Base-by-base conservation (phyloP, 2,797 vertebrate species). In the Mareca strepera region DNA sequence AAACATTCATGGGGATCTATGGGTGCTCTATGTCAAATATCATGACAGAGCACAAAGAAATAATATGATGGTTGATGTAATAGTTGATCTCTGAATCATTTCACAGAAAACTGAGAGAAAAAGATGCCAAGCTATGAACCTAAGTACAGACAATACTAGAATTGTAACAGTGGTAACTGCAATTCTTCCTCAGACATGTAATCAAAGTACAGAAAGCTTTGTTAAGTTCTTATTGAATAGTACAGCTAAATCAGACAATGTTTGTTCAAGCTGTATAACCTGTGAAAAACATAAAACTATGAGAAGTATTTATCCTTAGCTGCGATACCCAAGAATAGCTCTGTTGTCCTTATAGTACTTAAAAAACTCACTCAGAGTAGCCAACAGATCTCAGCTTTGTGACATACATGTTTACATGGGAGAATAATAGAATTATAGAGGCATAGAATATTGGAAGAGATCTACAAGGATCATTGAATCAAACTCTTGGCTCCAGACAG, bases 101-200 rank as follows among this genome's bases (percentile, higher is more conserved):
- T 18, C 3, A 12, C 17, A 66, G 41, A 79, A 8, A 29, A 8
- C 0, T 50, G 37, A 73, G 78, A 83, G 26, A 6, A 68, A 43
- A 91, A 73, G 18, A 35, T 8, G 2, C 16, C 9, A 67, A 9
- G 18, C 28, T 15, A 5, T 1, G 0, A 9, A n/a, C 5, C 1
- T 3, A 6, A 85, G 26, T 16, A 25, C 5, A 59, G 5, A 6
- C 15, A 68, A 72, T 46, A 70, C 8, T 20, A 35, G 22, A 81
- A 59, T 25, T 88, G 9, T 0, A 1, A 41, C 11, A 55, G 25
- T 12, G 26, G 23, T n/a, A 6, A 48, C 13, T 23, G 10, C 11
- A 75, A 6, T 44, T 44, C 11, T 43, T 75, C 28, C 16, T 75
- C 66, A 77, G 29, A 37, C 31, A 44, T 7, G 14, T 48, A 67